Base-by-base conservation (phyloP, 2,797 vertebrate genomes). In the Brachyalestes nurse region DNA sequence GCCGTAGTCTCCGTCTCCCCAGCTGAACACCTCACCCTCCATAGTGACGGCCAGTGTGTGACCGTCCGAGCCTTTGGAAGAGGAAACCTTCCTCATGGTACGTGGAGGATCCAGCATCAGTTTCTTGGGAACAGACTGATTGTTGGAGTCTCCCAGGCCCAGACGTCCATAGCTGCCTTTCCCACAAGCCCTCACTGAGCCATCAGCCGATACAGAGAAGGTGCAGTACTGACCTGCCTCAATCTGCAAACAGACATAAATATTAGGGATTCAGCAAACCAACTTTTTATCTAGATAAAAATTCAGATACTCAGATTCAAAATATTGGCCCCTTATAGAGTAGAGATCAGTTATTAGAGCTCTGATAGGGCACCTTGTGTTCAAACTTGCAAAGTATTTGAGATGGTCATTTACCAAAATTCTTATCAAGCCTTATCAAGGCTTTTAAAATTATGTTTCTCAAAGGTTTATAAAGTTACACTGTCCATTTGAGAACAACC, bases 211-310 rank as follows among this genome's bases (percentile, higher is more conserved):
- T 78, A 96, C 94, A 0, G 94, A 93, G n/a, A 96, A 96, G 0
- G 95, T 96, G 89, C 95, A 96, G 90, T 96, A 96, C 87, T 96
- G 95, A 19, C 95, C 95, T 0, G 95, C 95, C 83, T 96, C 95
- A 16, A 96, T 95, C 95, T 96, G 90, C 17, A 58, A 16, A 75
- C 61, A 67, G 38, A 66, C 7, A 42, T 38, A 19, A 34, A 38
- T 64, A 19, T 38, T 34, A 25, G 25, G 14, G 6, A 34, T n/a
- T 12, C 12, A 62, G 3, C 14, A 28, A 61, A 12, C 6, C 4
- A 55, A 23, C n/a, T 23, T 58, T 21, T 58, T 34, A 34, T 34
- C 34, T 34, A 47, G 45, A 47, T 8, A 47, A 47, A 8, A 12
- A 47, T 47, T 12, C 45, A 8, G 45, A 47, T 47, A 10, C 10